These are phyloP conservation scores for Acrocera orbiculus DNA, from an alignment of 2,888 invertebrate species.

Conservation along the genomic window DNA sequence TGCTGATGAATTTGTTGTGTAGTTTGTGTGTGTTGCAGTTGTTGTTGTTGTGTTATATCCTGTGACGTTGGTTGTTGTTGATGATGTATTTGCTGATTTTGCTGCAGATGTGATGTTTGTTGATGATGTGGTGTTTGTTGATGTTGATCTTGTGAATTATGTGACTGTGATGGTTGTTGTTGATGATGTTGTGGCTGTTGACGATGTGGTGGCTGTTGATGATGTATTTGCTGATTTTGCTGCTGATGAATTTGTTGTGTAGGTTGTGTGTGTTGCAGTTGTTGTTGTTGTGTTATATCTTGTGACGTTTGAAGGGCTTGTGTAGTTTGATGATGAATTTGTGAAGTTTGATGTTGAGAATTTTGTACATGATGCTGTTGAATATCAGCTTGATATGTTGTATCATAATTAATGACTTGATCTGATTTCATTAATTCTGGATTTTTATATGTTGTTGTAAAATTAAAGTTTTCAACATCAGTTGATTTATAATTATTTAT, in stretches of 20 bases:
- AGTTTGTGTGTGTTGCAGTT: constrained; percentile 15
- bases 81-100: constrained; percentile 5
- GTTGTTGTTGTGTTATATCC: constrained; percentile 22
- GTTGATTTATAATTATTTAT: too few species aligned
- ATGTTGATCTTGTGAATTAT: constrained; percentile 3
- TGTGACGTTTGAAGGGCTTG: neutral
- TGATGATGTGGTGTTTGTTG: constrained; percentile 5
- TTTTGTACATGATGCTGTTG: too few species aligned
- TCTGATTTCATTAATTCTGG: too few species aligned
- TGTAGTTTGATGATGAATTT: constrained; percentile 7
- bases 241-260: constrained; percentile 6
- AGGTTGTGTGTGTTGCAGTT: constrained; percentile 2
- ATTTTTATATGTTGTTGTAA: too few species aligned
- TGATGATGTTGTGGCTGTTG: constrained; percentile 12
- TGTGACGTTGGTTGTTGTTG: constrained; percentile 3
- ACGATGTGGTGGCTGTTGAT: constrained; percentile 17
- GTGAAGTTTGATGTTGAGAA: constrained; percentile 18
- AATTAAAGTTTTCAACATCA: too few species aligned
- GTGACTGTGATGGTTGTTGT: constrained; percentile 17
- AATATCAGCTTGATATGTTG: too few species aligned
- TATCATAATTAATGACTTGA: too few species aligned
- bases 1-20: constrained; percentile 5
- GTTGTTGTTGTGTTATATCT: constrained; percentile 5
- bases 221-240: constrained; percentile 22
- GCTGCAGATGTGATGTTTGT: constrained; percentile 2